These are phyloP conservation scores for Agrochola circellaris DNA, from an alignment of 2,888 invertebrate genomes.

Conservation along the genomic window DNA sequence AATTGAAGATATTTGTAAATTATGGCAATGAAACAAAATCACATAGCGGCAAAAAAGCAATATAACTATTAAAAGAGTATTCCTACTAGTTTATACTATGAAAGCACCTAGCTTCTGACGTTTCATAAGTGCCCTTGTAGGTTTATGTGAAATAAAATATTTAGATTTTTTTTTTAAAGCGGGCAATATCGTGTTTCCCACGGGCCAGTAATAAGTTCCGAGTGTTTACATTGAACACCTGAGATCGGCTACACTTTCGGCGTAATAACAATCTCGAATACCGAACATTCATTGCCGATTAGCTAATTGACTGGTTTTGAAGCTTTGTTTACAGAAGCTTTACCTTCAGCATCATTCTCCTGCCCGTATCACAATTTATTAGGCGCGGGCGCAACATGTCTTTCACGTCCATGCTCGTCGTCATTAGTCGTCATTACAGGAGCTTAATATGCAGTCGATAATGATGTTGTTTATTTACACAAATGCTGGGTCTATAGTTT, in stretches of 20 bases:
- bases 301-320: slow-evolving; percentile 28
- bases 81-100: not conserved
- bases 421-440: not conserved
- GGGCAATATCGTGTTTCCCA: slow-evolving; percentile 20
- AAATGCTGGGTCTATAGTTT: not conserved
- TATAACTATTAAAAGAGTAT: not conserved
- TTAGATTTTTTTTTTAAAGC: no score
- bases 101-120: no score
- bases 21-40: not conserved
- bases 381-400: not conserved
- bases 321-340: not conserved
- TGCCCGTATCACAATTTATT: not conserved
- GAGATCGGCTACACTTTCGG: slow-evolving; percentile 22
- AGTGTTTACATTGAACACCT: slow-evolving; percentile 53
- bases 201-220: slow-evolving; percentile 43
- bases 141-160: no score
- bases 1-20: not conserved
- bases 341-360: not conserved
- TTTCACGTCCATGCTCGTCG: not conserved
- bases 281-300: slow-evolving; percentile 24
- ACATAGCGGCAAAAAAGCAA: no score
- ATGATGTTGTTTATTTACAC: slow-evolving; percentile 15
- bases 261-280: slow-evolving; percentile 34
- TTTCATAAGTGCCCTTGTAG: no score
- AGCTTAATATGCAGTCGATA: not conserved